Percentiles rank a stretch among this genome's conserved stretches.
These are phyloP conservation scores for Marmota flaviventris DNA, from an alignment of 2,113 vertebrate genomes.

Conservation along the genomic window DNA sequence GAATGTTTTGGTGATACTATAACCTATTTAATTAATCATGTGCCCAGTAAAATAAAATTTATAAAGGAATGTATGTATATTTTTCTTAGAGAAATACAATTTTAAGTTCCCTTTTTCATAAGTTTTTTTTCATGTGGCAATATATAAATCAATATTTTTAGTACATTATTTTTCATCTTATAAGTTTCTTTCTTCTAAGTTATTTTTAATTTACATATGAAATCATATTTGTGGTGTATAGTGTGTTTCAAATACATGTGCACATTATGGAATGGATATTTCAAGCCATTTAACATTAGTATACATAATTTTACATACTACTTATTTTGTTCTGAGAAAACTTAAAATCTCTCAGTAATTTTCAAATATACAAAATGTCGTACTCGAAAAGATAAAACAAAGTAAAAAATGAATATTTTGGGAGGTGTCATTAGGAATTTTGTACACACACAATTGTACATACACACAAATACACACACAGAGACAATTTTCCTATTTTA, in stretches of 20 bases:
- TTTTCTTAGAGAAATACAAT: conserved; percentile 20
- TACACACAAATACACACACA: not conserved
- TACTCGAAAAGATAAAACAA: not conserved
- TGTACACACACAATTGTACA: not conserved
- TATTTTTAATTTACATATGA: not conserved
- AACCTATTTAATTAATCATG: not conserved
- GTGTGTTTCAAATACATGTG: not conserved
- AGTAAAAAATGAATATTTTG: not conserved
- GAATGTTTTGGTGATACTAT: not conserved
- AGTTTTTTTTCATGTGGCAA: not conserved
- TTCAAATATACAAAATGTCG: not conserved
- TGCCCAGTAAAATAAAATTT: not conserved
- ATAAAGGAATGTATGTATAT: not conserved
- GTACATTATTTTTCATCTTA: not conserved
- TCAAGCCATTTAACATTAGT: not conserved
- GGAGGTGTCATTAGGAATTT: not conserved
- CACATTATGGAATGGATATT: not conserved
- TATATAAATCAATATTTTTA: not conserved
- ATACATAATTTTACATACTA: not conserved
- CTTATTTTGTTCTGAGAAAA: not conserved
- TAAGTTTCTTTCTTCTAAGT: not conserved
- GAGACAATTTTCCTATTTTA: not conserved
- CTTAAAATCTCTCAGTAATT: not conserved
- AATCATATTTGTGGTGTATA: not conserved
- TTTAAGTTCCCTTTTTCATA: not conserved